These are phyloP conservation scores for Pogonomyrmex barbatus DNA, from an alignment of 1,140 invertebrate species.

Conservation along the genomic window DNA sequence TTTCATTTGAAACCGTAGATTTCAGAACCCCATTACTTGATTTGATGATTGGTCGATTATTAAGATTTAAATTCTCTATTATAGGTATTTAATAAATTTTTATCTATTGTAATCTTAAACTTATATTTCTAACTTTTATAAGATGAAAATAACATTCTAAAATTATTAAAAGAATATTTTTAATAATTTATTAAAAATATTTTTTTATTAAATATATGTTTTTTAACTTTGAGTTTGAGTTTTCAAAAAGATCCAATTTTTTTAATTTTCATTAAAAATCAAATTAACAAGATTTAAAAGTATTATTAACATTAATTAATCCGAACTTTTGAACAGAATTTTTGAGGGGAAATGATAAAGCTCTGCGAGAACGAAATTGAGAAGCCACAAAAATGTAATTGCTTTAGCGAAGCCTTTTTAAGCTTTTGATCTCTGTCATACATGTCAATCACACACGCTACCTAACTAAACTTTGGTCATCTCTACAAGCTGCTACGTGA, in stretches of 20 bases:
- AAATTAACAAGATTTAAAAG: constrained; percentile 10
- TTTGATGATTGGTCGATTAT: neutral
- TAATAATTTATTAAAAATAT: constrained; percentile 16
- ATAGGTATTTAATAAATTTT: neutral
- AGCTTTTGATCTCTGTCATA: constrained; percentile 20
- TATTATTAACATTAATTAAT: constrained; percentile 23
- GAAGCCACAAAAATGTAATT: constrained; percentile 50
- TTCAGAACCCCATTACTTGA: neutral
- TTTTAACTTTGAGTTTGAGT: neutral
- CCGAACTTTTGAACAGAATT: neutral
- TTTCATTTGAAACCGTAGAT: neutral
- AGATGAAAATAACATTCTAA: too few relatives aligned
- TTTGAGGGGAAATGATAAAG: neutral
- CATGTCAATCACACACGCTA: constrained; percentile 1
- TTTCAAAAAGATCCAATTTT: neutral
- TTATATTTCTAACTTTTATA: neutral
- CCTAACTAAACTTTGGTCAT: neutral
- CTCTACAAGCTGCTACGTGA: neutral
- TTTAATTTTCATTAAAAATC: neutral
- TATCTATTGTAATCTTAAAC: neutral
- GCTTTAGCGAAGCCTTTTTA: constrained; percentile 37
- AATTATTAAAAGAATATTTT: neutral
- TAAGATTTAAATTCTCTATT: neutral
- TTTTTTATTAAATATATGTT: neutral
- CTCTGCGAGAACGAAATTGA: neutral